Base-by-base conservation (phyloP, 2,797 vertebrate species). In the Peromyscus eremicus region DNA sequence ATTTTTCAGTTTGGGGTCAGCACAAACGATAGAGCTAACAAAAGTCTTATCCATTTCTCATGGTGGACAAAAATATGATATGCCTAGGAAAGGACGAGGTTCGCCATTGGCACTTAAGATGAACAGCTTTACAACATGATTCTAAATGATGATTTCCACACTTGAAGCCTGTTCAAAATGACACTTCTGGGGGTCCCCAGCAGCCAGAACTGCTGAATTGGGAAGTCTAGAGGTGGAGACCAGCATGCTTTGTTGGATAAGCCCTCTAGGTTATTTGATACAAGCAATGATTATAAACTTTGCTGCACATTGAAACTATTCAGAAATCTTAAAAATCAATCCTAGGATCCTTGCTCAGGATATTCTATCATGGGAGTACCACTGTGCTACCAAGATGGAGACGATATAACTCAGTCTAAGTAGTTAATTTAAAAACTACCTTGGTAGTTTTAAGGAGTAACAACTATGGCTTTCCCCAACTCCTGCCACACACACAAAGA, bases 401-500 rank as follows among this genome's bases (percentile, higher is more conserved):
- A 46, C 16, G 55, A 19, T 86, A 32, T 12, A 73, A 92, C 57
- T 94, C 46, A 77, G 37, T 82, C 25, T 94, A 40, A 81, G 11
- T 49, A 73, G 29, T 79, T 62, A 75, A 85, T 62, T 86, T 94
- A 94, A 96, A 77, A 94, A 85, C 75, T 25, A 94, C 29, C 5
- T 32, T 71, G 34, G 25, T 85, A 66, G 11, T 21, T 46, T 77
- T 46, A n/a, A n/a, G n/a, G n/a, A n/a, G n/a, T n/a, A n/a, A n/a
- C n/a, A n/a, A n/a, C n/a, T n/a, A n/a, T 60, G 4, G 37, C 37
- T 25, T 23, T 25, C 37, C 5, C 1, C 66, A 27, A 34, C 29
- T 9, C 57, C 43, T 23, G 6, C 62, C 19, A 66, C 27, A 29
- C 27, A 32, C 64, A 66, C 21, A 46, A 52, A 79, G 68, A 79